Evolutionary conservation across 2,797 vertebrate genomes (phyloP).

Genomic region (Poecilia picta): DNA sequence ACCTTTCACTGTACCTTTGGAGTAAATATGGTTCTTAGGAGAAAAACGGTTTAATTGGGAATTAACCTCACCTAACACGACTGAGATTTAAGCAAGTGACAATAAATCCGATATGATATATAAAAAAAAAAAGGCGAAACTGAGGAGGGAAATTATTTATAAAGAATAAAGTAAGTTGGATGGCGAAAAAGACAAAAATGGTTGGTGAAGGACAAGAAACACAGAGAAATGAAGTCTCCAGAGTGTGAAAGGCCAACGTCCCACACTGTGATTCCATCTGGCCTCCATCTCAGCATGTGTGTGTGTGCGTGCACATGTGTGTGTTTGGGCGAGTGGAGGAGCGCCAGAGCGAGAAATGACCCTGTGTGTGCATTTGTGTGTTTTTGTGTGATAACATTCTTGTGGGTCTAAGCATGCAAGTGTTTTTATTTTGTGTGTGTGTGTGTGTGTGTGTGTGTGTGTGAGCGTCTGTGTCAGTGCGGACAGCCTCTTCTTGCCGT

Average conservation of each 20-base stretch:
- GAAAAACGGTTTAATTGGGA: neutral
- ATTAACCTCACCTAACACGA: neutral
- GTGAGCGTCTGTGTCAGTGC: constrained; percentile 1
- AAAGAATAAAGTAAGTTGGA: constrained; percentile 25
- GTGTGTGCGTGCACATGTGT: constrained; percentile 20
- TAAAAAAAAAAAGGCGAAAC: constrained; percentile 9
- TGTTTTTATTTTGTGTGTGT: constrained; percentile 10
- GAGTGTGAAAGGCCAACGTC: constrained; percentile 78
- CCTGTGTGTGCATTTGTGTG: constrained; percentile 44
- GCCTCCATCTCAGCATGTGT: constrained; percentile 57
- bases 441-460: constrained; percentile 17
- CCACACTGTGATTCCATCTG: constrained; percentile 81
- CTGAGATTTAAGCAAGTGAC: neutral
- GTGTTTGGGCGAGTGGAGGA: constrained; percentile 33
- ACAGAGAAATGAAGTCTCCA: constrained; percentile 60
- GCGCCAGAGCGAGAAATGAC: constrained; percentile 51
- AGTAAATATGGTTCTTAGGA: constrained; percentile 5
- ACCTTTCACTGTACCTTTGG: constrained; percentile 14
- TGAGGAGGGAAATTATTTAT: neutral
- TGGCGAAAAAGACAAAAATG: constrained; percentile 29
- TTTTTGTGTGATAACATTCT: constrained; percentile 24
- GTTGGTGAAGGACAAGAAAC: constrained; percentile 54
- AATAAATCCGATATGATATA: neutral
- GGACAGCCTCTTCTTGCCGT: neutral
- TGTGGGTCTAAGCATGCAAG: constrained; percentile 8